phyloP scores from a whole-genome alignment of 2,113 vertebrate species.

The Dipodomys spectabilis region DNA sequence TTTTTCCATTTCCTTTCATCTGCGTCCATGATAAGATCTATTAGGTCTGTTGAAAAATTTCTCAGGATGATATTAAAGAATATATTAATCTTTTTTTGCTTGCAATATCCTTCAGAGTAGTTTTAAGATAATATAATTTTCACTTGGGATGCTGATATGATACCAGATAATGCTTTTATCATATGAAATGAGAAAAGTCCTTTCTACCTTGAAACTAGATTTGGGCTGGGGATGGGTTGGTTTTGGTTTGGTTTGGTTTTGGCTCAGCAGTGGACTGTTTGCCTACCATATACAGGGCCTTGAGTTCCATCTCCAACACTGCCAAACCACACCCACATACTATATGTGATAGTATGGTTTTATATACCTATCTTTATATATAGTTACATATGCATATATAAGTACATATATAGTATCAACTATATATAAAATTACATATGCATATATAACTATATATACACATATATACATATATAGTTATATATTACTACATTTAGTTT shows the following conservation, averaged over 20 bases:
- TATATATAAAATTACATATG: too few species aligned
- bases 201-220: constrained; percentile 41
- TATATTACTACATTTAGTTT: too few species aligned
- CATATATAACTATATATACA: too few species aligned
- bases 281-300: background rate
- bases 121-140: constrained; percentile 66
- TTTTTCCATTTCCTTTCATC: constrained; percentile 51
- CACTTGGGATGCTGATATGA: background rate
- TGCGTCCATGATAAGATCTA: constrained; percentile 49
- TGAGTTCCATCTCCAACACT: background rate
- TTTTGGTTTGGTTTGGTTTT: too few species aligned
- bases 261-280: background rate
- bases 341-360: too few species aligned
- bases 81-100: constrained; percentile 38
- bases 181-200: constrained; percentile 46
- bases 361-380: too few species aligned
- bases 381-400: too few species aligned
- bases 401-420: too few species aligned
- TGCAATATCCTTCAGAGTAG: constrained; percentile 45
- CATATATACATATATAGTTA: too few species aligned
- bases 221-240: background rate
- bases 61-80: constrained; percentile 51
- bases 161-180: constrained; percentile 67
- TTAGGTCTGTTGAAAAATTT: constrained; percentile 65
- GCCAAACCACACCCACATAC: background rate